Evolutionary conservation across 2,888 invertebrate species (phyloP), one percentile per base, ranked within the genome.

Genomic region (Rhogogaster chlorosoma): DNA sequence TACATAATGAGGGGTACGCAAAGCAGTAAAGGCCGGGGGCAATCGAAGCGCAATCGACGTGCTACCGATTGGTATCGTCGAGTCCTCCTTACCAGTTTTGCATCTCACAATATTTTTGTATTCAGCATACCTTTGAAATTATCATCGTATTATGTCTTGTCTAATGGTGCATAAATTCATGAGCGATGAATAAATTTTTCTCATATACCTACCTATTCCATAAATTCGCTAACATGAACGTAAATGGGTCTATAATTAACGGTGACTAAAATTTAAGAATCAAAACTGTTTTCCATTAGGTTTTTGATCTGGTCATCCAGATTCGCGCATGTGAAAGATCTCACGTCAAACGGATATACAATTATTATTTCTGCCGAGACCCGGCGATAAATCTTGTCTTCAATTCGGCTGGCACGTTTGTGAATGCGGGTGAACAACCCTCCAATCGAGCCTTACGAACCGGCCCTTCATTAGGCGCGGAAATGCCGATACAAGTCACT

Each of bases 11-110:
- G 49, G 83, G 84, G 85, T 82, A 67, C 78, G 71, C 78, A 77
- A 85, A 77, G 45, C 83, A 85, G 75, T 53, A 22, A 85, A 85
- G 73, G 87, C 73, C 71, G 53, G 82, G 64, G 86, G 84, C 71
- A 82, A 67, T 83, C 84, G 82, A 88, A 87, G 89, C 90, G 91
- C 89, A 89, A 91, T 91, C 91, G 91, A 87, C 88, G 87, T 87
- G 87, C 86, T 86, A 88, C 87, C 89, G 91, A 91, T 91, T 91
- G 90, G 91, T 91, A 91, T 91, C 91, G 90, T 91, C 91, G 90
- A 85, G 18, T 42, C 57, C 80, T 61, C 36, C 10, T 38, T 61
- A 32, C 61, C 9, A 36, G 22, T 80, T 61, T 80, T 80, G 22
- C 61, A 61, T 22, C 38, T 61, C 22, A 61, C 22, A 57, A 36